Percentiles rank a stretch among this genome's conserved stretches.
phyloP scores from a whole-genome alignment of 2,113 vertebrate species.

The Trinectes maculatus region DNA sequence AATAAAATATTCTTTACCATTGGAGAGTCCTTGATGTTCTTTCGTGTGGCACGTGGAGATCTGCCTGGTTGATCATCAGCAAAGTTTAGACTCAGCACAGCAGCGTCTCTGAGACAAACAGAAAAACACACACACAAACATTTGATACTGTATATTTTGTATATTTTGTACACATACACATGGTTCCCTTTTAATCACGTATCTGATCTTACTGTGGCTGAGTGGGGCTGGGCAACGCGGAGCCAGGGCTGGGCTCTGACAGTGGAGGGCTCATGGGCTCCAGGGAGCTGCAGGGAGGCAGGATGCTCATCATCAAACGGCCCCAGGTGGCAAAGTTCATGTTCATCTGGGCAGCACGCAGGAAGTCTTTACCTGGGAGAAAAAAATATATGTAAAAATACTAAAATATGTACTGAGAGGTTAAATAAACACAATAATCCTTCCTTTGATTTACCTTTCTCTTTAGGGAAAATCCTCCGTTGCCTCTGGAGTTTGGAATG shows the following conservation, averaged over 20 bases:
- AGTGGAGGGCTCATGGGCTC: conserved; percentile 69
- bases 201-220: conserved; percentile 23
- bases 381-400: no score
- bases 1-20: background rate
- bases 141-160: no score
- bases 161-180: no score
- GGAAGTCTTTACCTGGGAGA: conserved; percentile 89
- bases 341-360: conserved; percentile 96
- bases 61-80: conserved; percentile 81
- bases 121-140: background rate
- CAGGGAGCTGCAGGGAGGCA: conserved; percentile 89
- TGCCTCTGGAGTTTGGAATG: conserved; percentile 90
- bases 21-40: conserved; percentile 42
- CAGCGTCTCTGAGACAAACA: conserved; percentile 72
- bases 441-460: conserved; percentile 82
- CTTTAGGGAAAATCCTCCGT: conserved; percentile 91
- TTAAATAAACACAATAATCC: background rate
- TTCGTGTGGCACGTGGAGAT: conserved; percentile 79
- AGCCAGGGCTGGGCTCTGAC: background rate
- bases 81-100: conserved; percentile 73
- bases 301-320: conserved; percentile 92
- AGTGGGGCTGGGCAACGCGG: background rate
- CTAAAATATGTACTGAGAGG: no score
- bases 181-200: background rate
- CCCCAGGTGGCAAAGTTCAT: conserved; percentile 96